These are phyloP conservation scores for Hyppa rectilinea DNA, from an alignment of 2,888 invertebrate species.

Conservation along the genomic window DNA sequence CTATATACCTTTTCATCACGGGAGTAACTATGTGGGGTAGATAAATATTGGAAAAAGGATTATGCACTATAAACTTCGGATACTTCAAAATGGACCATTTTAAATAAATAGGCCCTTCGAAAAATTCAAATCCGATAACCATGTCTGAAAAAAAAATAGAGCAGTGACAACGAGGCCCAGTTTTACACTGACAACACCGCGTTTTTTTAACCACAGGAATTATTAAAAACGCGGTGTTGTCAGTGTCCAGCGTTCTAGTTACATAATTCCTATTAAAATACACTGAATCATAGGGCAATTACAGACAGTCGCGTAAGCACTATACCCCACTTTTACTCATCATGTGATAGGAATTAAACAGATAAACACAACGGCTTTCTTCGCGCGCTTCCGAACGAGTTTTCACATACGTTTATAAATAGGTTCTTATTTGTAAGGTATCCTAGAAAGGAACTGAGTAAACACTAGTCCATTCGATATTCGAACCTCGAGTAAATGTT, in stretches of 20 bases:
- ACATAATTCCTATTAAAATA: slow-evolving; percentile 1
- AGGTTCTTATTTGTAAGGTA: slow-evolving; percentile 6
- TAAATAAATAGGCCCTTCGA: background rate
- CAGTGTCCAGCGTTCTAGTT: background rate
- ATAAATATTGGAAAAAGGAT: no score
- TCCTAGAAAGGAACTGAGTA: slow-evolving; percentile 21
- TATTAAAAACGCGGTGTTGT: no score
- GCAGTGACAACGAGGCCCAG: no score
- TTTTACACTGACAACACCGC: no score
- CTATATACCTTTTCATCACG: no score
- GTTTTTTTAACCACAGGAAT: no score
- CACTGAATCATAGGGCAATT: slow-evolving; percentile 15
- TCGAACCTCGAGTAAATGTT: slow-evolving; percentile 26
- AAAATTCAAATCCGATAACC: fast-evolving
- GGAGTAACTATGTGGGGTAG: no score
- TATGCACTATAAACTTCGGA: no score
- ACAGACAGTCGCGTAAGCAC: slow-evolving; percentile 10
- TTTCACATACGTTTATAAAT: slow-evolving; percentile 26
- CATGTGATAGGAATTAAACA: slow-evolving; percentile 40
- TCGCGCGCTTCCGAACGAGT: slow-evolving; percentile 46
- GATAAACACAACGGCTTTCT: slow-evolving; percentile 46
- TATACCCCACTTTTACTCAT: slow-evolving; percentile 31
- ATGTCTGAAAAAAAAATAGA: background rate
- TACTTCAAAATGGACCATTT: no score
- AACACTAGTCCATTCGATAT: slow-evolving; percentile 20